Percentiles rank a stretch among this genome's conserved stretches.
Conservation (phyloP, 2,888 invertebrate species). For the Cheilosia soror region DNA sequence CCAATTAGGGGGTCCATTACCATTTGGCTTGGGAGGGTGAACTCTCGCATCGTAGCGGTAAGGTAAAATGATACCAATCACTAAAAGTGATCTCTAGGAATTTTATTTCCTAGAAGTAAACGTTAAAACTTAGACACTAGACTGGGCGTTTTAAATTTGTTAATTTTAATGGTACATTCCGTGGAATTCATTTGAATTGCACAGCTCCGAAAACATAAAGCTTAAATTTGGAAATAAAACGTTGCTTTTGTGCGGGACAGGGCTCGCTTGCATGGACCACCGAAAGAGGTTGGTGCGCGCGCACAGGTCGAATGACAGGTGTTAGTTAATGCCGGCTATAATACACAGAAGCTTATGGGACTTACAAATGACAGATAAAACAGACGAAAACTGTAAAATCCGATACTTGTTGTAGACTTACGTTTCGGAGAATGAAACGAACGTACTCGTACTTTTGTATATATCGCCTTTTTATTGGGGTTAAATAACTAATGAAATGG, state of each 20-base stretch:
- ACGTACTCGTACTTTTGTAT: slow-evolving; percentile 18
- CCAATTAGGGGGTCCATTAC: slow-evolving; percentile 37
- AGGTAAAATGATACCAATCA: slow-evolving; percentile 65
- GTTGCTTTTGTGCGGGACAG: slow-evolving; percentile 5
- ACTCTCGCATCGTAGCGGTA: slow-evolving; percentile 12
- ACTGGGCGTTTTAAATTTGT: slow-evolving; percentile 6
- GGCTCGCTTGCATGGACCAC: slow-evolving; percentile 31
- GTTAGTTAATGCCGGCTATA: slow-evolving; percentile 25
- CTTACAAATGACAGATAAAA: slow-evolving; percentile 27
- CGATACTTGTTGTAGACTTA: slow-evolving; percentile 74
- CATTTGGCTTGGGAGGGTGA: slow-evolving; percentile 11
- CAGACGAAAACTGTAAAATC: slow-evolving; percentile 61
- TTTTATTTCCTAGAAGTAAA: slow-evolving; percentile 62
- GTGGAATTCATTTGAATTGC: slow-evolving; percentile 59
- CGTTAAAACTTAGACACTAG: slow-evolving; percentile 23
- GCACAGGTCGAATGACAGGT: slow-evolving; percentile 46
- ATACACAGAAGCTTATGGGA: slow-evolving; percentile 44
- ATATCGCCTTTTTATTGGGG: slow-evolving; percentile 65
- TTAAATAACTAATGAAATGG: slow-evolving; percentile 72
- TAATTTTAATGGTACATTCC: slow-evolving; percentile 67
- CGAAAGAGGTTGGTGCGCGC: slow-evolving; percentile 1
- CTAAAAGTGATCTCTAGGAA: slow-evolving; percentile 56
- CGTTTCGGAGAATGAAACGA: slow-evolving; percentile 60
- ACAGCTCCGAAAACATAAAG: slow-evolving; percentile 35
- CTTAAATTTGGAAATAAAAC: slow-evolving; percentile 17